phyloP scores from a whole-genome alignment of 2,113 vertebrate genomes.

The Rhea pennata region DNA sequence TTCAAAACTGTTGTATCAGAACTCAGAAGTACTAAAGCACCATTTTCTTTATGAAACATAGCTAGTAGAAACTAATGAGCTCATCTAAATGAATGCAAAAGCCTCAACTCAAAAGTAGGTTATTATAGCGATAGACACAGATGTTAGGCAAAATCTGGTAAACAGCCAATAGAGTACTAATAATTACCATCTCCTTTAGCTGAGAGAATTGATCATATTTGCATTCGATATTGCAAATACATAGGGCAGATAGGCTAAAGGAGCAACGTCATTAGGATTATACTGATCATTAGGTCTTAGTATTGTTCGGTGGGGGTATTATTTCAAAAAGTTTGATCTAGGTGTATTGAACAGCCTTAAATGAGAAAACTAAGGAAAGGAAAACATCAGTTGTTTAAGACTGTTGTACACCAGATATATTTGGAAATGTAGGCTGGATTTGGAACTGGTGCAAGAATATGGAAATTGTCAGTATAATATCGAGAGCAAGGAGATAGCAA shows the following conservation, averaged over 20 bases:
- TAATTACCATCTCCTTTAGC: neutral
- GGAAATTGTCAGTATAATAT: neutral
- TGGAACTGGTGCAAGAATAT: neutral
- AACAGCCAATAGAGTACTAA: neutral
- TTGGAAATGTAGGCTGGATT: neutral
- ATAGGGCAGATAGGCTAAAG: neutral
- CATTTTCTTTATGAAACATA: neutral
- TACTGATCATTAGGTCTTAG: neutral
- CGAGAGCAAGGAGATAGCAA: neutral
- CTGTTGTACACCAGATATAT: neutral
- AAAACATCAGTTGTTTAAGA: neutral
- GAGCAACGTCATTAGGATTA: neutral
- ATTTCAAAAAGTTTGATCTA: neutral
- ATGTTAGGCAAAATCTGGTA: neutral
- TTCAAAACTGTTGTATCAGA: neutral
- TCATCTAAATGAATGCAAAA: neutral
- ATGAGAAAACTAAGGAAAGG: neutral
- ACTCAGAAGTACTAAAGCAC: neutral
- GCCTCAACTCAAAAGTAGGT: neutral
- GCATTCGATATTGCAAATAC: neutral
- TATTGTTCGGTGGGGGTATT: neutral
- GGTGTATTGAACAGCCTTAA: neutral
- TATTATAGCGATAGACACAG: neutral
- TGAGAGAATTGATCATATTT: slow-evolving; percentile 1
- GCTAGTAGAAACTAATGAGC: neutral